phyloP scores from a whole-genome alignment of 1,140 invertebrate species.

The Phortica variegata region DNA sequence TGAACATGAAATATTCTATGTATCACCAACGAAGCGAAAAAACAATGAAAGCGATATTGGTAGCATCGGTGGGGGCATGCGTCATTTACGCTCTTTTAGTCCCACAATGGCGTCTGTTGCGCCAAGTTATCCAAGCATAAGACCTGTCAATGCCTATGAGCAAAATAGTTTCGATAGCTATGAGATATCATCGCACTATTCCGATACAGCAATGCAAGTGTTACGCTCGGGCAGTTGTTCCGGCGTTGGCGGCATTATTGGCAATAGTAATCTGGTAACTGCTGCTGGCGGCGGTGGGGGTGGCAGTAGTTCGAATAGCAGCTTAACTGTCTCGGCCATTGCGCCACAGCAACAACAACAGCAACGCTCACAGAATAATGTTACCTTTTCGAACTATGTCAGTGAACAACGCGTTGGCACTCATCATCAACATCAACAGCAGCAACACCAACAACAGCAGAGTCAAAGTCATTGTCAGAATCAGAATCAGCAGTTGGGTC shows the following conservation, averaged over 20 bases:
- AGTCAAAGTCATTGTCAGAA: slow-evolving; percentile 13
- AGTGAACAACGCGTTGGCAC: slow-evolving; percentile 34
- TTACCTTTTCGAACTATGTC: slow-evolving; percentile 45
- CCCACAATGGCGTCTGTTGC: slow-evolving; percentile 16
- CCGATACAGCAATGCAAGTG: slow-evolving; percentile 18
- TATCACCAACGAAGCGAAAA: slow-evolving; percentile 52
- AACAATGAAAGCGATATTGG: slow-evolving; percentile 8
- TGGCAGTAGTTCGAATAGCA: slow-evolving; percentile 3
- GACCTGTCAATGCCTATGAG: slow-evolving; percentile 21
- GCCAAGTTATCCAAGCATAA: slow-evolving; percentile 18
- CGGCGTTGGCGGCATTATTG: slow-evolving; percentile 2
- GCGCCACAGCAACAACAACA: slow-evolving; percentile 6
- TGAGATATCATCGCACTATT: slow-evolving; percentile 16
- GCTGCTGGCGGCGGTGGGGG: neutral
- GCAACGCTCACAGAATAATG: slow-evolving; percentile 31
- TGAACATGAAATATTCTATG: slow-evolving; percentile 51
- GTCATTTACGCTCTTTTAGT: slow-evolving; percentile 2
- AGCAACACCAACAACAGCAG: neutral
- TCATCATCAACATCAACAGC: slow-evolving; percentile 11
- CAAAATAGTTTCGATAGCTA: slow-evolving; percentile 11
- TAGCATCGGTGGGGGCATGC: neutral
- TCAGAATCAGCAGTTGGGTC: neutral
- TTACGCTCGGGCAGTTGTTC: slow-evolving; percentile 11
- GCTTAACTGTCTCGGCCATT: neutral
- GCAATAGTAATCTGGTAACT: slow-evolving; percentile 1